These are phyloP conservation scores for Cryptus armator DNA, from an alignment of 2,888 invertebrate species.

Conservation along the genomic window DNA sequence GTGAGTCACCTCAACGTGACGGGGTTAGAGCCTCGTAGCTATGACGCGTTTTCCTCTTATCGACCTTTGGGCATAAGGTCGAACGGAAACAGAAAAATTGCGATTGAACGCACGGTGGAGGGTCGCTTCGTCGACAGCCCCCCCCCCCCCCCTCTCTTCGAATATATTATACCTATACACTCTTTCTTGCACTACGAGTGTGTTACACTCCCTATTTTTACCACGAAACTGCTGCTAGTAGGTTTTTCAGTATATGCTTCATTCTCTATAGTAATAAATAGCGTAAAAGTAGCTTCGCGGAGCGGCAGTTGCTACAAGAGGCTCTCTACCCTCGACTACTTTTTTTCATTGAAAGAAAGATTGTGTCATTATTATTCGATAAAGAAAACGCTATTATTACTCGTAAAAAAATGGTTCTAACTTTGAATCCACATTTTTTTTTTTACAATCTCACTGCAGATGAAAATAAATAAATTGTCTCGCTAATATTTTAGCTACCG, in stretches of 20 bases:
- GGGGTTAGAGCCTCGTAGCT: conserved; percentile 32
- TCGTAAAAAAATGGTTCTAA: no score
- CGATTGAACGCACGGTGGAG: conserved; percentile 67
- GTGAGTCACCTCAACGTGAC: conserved; percentile 62
- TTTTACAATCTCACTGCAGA: no score
- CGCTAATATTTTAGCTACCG: no score
- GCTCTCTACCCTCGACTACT: no score
- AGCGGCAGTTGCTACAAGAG: no score
- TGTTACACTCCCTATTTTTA: neutral
- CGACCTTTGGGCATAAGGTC: conserved; percentile 73
- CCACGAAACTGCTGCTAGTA: neutral
- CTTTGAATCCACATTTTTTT: no score
- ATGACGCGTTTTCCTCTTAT: conserved; percentile 76
- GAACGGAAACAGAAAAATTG: conserved; percentile 72
- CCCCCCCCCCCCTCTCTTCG: neutral
- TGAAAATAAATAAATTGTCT: no score
- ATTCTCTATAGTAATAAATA: neutral
- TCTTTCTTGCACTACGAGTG: no score
- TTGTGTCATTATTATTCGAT: no score
- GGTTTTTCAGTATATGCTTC: neutral
- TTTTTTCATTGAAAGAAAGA: no score
- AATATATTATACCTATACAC: neutral
- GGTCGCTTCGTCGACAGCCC: neutral
- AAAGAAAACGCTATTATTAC: no score
- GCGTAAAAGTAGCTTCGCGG: neutral